Evolutionary conservation across 1,140 invertebrate species (phyloP).

Genomic region (Leguminivora glycinivorella): DNA sequence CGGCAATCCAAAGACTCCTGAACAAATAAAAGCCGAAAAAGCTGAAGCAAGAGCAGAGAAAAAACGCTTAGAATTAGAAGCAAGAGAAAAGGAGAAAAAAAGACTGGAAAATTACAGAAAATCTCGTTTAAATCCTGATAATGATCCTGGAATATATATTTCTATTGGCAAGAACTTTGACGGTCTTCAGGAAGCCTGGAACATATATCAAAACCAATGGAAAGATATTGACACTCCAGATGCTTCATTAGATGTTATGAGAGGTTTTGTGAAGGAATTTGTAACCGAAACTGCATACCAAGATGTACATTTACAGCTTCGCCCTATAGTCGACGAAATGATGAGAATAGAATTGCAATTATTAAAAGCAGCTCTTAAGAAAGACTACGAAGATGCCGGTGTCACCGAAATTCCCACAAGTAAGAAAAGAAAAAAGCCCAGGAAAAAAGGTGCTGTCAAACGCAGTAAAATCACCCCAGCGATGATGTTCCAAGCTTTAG

Average conservation of each 20-base stretch:
- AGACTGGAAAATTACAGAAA: slow-evolving; percentile 63
- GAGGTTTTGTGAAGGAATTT: slow-evolving; percentile 58
- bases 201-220: slow-evolving; percentile 63
- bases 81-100: slow-evolving; percentile 60
- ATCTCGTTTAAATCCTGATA: slow-evolving; percentile 61
- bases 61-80: slow-evolving; percentile 55
- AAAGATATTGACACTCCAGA: slow-evolving; percentile 51
- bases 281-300: slow-evolving; percentile 62
- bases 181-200: slow-evolving; percentile 49
- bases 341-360: slow-evolving; percentile 66
- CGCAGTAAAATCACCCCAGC: slow-evolving; percentile 57
- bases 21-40: slow-evolving; percentile 72
- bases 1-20: slow-evolving; percentile 57
- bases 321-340: slow-evolving; percentile 68
- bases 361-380: slow-evolving; percentile 60
- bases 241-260: slow-evolving; percentile 52
- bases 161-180: slow-evolving; percentile 46
- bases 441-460: slow-evolving; percentile 50
- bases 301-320: slow-evolving; percentile 56
- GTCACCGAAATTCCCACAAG: slow-evolving; percentile 49
- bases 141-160: slow-evolving; percentile 67
- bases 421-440: slow-evolving; percentile 65
- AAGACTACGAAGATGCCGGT: slow-evolving; percentile 48
- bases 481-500: slow-evolving; percentile 63
- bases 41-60: slow-evolving; percentile 55